Conservation (phyloP, 1,140 invertebrate species). For the Melipona quadrifasciata region DNA sequence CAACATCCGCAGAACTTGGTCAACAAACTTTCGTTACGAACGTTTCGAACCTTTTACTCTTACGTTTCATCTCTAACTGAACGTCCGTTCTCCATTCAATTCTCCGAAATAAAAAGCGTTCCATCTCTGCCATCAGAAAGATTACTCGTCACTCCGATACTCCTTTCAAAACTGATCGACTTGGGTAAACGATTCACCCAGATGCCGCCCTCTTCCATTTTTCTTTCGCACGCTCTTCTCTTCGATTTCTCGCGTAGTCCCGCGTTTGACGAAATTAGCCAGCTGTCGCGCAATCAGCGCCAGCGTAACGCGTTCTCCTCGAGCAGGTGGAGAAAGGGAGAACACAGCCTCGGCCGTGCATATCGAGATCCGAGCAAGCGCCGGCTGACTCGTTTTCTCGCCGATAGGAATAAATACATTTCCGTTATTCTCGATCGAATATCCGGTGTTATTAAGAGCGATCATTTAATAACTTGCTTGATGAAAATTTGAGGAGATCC, state of each 20-base stretch:
- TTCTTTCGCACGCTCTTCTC: background rate
- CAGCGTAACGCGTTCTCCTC: background rate
- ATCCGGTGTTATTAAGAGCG: conserved; percentile 53
- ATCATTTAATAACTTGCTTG: conserved; percentile 62
- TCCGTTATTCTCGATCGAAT: conserved; percentile 48
- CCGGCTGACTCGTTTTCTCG: too few relatives aligned
- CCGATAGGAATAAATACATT: conserved; percentile 50
- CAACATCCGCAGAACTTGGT: background rate
- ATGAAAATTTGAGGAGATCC: conserved; percentile 61
- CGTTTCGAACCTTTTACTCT: background rate
- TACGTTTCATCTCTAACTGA: background rate
- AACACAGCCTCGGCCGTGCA: background rate
- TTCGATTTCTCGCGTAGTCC: background rate
- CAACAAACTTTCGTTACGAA: background rate
- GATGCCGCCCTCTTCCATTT: background rate
- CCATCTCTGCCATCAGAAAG: background rate
- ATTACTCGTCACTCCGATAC: background rate
- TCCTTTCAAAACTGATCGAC: background rate
- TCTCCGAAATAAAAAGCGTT: background rate
- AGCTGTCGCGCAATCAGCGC: background rate
- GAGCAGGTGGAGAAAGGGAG: background rate
- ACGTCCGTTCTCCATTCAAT: background rate
- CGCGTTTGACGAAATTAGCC: background rate
- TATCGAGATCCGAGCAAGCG: background rate
- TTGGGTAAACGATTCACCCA: background rate